Conservation (phyloP, 2,888 invertebrate genomes). For the Volucella bombylans region DNA sequence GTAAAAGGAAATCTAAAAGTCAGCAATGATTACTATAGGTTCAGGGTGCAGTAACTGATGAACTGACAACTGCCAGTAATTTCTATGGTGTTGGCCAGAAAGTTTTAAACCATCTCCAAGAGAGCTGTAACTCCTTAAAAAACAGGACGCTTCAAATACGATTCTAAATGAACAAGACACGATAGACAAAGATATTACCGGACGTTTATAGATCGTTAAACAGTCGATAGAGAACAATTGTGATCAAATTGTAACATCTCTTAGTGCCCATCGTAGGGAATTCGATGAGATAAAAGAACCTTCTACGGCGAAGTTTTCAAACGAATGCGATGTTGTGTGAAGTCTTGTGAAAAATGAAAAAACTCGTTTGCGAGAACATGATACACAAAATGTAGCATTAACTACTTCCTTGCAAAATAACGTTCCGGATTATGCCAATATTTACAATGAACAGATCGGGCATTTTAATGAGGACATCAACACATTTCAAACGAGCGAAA, state of each 20-base stretch:
- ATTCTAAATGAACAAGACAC: slow-evolving; percentile 73
- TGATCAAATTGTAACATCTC: slow-evolving; percentile 68
- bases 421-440: slow-evolving; percentile 77
- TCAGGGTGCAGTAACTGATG: slow-evolving; percentile 5
- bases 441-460: slow-evolving; percentile 78
- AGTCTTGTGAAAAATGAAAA: slow-evolving; percentile 74
- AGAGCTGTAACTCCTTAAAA: slow-evolving; percentile 29
- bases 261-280: slow-evolving; percentile 64
- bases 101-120: slow-evolving; percentile 24
- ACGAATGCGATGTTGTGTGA: slow-evolving; percentile 61
- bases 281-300: slow-evolving; percentile 71
- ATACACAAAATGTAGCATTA: slow-evolving; percentile 78
- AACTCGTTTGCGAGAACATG: slow-evolving; percentile 74
- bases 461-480: slow-evolving; percentile 82
- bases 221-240: slow-evolving; percentile 43
- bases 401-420: slow-evolving; percentile 79
- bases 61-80: slow-evolving; percentile 29
- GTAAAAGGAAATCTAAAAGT: slow-evolving; percentile 77
- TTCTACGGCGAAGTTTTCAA: slow-evolving; percentile 47
- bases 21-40: slow-evolving; percentile 58
- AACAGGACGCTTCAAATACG: slow-evolving; percentile 48
- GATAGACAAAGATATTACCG: slow-evolving; percentile 22
- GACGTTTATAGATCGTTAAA: slow-evolving; percentile 15
- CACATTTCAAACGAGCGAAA: slow-evolving; percentile 81
- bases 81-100: slow-evolving; percentile 44